Evolutionary conservation across 2,113 vertebrate species (phyloP), one percentile per base, ranked within the genome.

Genomic region (Vulpes lagopus): DNA sequence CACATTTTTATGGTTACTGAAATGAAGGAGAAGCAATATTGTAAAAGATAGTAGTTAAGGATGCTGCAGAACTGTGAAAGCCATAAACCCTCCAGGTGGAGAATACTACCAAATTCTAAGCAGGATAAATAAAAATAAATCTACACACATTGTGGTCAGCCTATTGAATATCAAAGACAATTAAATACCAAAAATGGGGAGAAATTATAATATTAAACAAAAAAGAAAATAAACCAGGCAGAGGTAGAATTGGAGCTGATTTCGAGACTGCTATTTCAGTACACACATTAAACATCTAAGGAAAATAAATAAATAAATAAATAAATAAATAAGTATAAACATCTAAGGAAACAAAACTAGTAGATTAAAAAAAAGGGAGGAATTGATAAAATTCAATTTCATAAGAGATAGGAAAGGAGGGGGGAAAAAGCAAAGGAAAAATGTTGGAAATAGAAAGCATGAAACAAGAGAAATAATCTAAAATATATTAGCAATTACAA

Each of bases 21-120:
- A 53, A 22, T 71, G 55, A 53, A 92, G 4, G n/a, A 59, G 84
- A 81, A 62, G 71, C 6, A 57, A 62, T 67, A 88, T 53, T 67
- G 20, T 86, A 59, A 59, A 59, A 59, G 57, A 20, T 8, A 59
- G 57, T 67, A 73, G 14, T 89, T 74, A 53, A 88, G 73, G 57
- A 90, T 85, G 67, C 87, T 71, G 12, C n/a, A 76, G 53, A 92
- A 89, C 30, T 19, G 2, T 79, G 80, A 96, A 95, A 88, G 17
- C 30, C 51, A 38, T 16, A 6, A 49, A 62, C 76, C 51, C 32
- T 92, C 73, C 25, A 11, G 30, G 17, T n/a, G 79, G 49, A 79
- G 32, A 94, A 82, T 62, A 32, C 57, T 1, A 59, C 19, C n/a
- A 78, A 62, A 53, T 51, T 78, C 53, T 49, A 5, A 92, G 89